A percentile compares a stretch with the other conserved stretches of the same genome.
These are phyloP conservation scores for Metacarcinus magister DNA, from an alignment of 2,888 invertebrate species.

Conservation along the genomic window DNA sequence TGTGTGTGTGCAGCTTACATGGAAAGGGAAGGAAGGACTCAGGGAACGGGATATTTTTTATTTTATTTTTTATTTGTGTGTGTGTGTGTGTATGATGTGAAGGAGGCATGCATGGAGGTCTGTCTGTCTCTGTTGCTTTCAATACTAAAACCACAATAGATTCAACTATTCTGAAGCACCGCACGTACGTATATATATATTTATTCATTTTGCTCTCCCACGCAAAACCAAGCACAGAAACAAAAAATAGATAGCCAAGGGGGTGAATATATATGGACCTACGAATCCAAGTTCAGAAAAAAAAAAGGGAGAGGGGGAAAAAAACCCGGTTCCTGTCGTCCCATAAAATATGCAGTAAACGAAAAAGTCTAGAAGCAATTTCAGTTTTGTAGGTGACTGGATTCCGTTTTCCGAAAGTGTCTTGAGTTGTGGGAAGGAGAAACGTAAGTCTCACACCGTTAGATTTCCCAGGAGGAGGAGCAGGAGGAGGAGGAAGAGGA, in stretches of 20 bases:
- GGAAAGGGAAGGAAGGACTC: background rate
- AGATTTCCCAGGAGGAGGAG: background rate
- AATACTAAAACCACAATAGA: too few relatives aligned
- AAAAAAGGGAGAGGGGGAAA: background rate
- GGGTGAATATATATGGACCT: background rate
- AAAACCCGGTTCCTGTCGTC: background rate
- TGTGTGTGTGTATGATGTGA: too few relatives aligned
- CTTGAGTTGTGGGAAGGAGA: background rate
- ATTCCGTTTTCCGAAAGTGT: background rate
- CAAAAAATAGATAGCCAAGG: background rate
- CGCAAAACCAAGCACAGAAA: background rate
- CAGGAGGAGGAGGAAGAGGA: slow-evolving; percentile 17
- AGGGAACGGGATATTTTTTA: too few relatives aligned
- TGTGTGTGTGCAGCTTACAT: too few relatives aligned
- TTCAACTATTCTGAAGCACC: too few relatives aligned
- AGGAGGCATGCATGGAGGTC: too few relatives aligned
- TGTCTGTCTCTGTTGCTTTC: too few relatives aligned
- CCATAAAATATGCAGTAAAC: background rate
- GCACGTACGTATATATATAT: background rate
- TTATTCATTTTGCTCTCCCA: background rate
- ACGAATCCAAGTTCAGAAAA: background rate
- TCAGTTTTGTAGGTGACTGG: slow-evolving; percentile 20
- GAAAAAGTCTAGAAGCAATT: background rate
- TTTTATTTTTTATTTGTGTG: too few relatives aligned
- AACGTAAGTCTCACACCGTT: background rate